Evolutionary conservation across 2,888 invertebrate genomes (phyloP).

Genomic region (Zygogramma bicolorata): DNA sequence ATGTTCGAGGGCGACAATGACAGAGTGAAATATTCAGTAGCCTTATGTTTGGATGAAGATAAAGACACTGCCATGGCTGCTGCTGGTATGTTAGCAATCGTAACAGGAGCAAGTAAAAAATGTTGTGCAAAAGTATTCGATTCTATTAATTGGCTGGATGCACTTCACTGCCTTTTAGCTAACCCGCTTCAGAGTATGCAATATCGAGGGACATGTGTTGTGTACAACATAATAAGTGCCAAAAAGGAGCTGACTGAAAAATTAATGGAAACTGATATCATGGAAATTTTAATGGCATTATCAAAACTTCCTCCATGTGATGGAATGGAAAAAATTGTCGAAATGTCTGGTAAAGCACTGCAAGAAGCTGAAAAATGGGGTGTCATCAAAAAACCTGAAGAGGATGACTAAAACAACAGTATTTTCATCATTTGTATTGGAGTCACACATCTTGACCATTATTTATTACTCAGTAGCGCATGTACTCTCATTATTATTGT

Average conservation of each 20-base stretch:
- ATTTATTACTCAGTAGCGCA: too few species aligned
- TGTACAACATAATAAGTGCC: slow-evolving; percentile 83
- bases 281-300: slow-evolving; percentile 92
- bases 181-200: slow-evolving; percentile 85
- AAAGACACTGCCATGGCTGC: slow-evolving; percentile 87
- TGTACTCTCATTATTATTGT: too few species aligned
- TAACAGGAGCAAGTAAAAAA: slow-evolving; percentile 80
- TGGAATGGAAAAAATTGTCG: slow-evolving; percentile 70
- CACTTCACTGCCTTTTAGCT: slow-evolving; percentile 77
- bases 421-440: too few species aligned
- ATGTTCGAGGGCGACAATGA: slow-evolving; percentile 89
- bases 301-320: slow-evolving; percentile 73
- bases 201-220: slow-evolving; percentile 86
- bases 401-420: slow-evolving; percentile 32
- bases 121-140: slow-evolving; percentile 86
- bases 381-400: slow-evolving; percentile 75
- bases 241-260: slow-evolving; percentile 84
- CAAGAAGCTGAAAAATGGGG: slow-evolving; percentile 81
- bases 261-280: slow-evolving; percentile 86
- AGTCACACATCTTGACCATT: too few species aligned
- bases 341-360: slow-evolving; percentile 78
- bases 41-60: slow-evolving; percentile 85
- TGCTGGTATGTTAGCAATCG: slow-evolving; percentile 88
- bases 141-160: slow-evolving; percentile 80
- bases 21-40: slow-evolving; percentile 85